A percentile compares a stretch with the other conserved stretches of the same genome.
phyloP scores from a whole-genome alignment of 2,888 invertebrate genomes.

The Tuberolachnus salignus region DNA sequence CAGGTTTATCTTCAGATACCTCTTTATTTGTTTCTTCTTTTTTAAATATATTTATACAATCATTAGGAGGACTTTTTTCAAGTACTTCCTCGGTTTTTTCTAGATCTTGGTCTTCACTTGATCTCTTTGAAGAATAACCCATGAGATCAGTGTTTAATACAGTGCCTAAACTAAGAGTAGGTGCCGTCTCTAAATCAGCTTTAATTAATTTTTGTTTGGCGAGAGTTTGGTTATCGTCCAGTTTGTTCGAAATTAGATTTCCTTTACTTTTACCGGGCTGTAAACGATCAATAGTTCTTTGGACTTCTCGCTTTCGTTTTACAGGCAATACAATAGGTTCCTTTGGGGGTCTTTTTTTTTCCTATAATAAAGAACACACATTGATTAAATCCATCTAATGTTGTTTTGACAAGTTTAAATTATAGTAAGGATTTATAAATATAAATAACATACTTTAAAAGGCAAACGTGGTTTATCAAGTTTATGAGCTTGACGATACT shows the following conservation, averaged over 20 bases:
- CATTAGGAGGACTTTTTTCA: slow-evolving; percentile 58
- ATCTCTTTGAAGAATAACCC: slow-evolving; percentile 65
- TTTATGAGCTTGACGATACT: slow-evolving; percentile 60
- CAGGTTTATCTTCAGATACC: slow-evolving; percentile 57
- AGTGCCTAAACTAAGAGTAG: slow-evolving; percentile 83
- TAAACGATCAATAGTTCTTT: slow-evolving; percentile 81
- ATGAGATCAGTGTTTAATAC: slow-evolving; percentile 78
- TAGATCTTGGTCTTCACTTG: slow-evolving; percentile 57
- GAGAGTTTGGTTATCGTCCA: slow-evolving; percentile 58
- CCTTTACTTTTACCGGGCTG: slow-evolving; percentile 89
- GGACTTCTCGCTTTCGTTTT: slow-evolving; percentile 72
- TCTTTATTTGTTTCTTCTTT: slow-evolving; percentile 57
- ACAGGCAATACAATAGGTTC: slow-evolving; percentile 57
- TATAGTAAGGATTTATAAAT: background rate
- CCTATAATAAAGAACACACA: background rate
- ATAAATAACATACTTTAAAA: slow-evolving; percentile 57
- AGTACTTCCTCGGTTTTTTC: slow-evolving; percentile 61
- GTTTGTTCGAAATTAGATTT: slow-evolving; percentile 74
- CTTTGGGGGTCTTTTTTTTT: slow-evolving; percentile 61
- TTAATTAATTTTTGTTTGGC: slow-evolving; percentile 55
- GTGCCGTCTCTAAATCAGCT: slow-evolving; percentile 68
- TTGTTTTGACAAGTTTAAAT: too few species aligned
- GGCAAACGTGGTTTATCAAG: slow-evolving; percentile 58
- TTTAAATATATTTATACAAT: background rate
- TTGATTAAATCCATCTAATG: too few species aligned